Evolutionary conservation across 2,797 vertebrate genomes (phyloP).

Genomic region (Pelochelys cantorii): DNA sequence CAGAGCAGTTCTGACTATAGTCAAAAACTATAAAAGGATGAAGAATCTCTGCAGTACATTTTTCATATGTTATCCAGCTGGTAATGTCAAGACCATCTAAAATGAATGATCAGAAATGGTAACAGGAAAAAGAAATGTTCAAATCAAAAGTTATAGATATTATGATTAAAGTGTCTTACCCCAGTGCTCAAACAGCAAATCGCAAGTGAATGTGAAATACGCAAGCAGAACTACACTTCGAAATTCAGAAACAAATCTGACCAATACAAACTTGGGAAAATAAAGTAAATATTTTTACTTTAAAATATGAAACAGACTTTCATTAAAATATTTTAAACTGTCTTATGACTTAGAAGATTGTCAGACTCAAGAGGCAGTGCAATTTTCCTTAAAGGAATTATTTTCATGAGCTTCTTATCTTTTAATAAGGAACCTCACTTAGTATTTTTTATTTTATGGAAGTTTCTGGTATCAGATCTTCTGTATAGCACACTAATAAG

Average conservation of each 20-base stretch:
- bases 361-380: neutral
- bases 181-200: neutral
- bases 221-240: neutral
- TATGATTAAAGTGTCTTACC: neutral
- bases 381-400: neutral
- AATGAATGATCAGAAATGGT: neutral
- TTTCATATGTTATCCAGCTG: neutral
- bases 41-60: neutral
- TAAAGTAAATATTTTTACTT: neutral
- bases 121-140: neutral
- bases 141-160: neutral
- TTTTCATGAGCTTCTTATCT: neutral
- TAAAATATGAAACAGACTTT: too few species aligned
- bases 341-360: neutral
- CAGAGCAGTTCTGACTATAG: neutral
- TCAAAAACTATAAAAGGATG: neutral
- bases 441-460: slow-evolving; percentile 1
- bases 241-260: neutral
- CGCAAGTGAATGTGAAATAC: neutral
- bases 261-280: neutral
- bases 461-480: neutral
- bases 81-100: neutral
- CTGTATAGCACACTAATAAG: neutral
- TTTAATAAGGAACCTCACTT: neutral
- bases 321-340: neutral